A percentile compares a stretch with the other conserved stretches of the same genome.
Evolutionary conservation across 2,797 vertebrate genomes (phyloP).

Genomic region (Dendrocincla fuliginosa): DNA sequence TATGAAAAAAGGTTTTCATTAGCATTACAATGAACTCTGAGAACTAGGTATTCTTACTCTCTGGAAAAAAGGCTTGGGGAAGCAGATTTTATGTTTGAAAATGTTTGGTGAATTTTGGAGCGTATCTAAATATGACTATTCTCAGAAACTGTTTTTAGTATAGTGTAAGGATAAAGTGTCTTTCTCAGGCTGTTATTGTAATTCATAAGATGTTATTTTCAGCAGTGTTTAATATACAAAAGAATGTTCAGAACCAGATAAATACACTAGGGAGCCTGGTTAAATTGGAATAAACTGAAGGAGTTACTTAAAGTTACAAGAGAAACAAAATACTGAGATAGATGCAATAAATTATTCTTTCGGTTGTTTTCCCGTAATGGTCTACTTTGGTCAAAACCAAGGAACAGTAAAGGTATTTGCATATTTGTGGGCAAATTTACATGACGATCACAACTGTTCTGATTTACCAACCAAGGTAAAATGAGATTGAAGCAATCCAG

Average conservation of each 20-base stretch:
- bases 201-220: slow-evolving; percentile 71
- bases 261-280: slow-evolving; percentile 54
- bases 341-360: slow-evolving; percentile 16
- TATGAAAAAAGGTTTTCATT: slow-evolving; percentile 61
- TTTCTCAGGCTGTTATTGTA: slow-evolving; percentile 56
- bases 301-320: slow-evolving; percentile 55
- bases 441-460: not conserved
- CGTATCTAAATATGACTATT: slow-evolving; percentile 4
- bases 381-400: not conserved
- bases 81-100: not conserved
- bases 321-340: slow-evolving; percentile 57
- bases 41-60: slow-evolving; percentile 24
- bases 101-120: not conserved
- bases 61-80: slow-evolving; percentile 5
- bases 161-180: slow-evolving; percentile 6
- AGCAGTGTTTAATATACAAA: slow-evolving; percentile 61
- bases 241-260: slow-evolving; percentile 70
- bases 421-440: slow-evolving; percentile 3
- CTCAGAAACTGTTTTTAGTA: not conserved
- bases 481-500: slow-evolving; percentile 9
- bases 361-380: slow-evolving; percentile 1
- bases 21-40: slow-evolving; percentile 54
- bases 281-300: slow-evolving; percentile 57
- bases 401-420: not conserved
- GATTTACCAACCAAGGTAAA: slow-evolving; percentile 27